Evolutionary conservation across 1,140 invertebrate species (phyloP), one percentile per base, ranked within the genome.

Genomic region (Polyergus mexicanus): DNA sequence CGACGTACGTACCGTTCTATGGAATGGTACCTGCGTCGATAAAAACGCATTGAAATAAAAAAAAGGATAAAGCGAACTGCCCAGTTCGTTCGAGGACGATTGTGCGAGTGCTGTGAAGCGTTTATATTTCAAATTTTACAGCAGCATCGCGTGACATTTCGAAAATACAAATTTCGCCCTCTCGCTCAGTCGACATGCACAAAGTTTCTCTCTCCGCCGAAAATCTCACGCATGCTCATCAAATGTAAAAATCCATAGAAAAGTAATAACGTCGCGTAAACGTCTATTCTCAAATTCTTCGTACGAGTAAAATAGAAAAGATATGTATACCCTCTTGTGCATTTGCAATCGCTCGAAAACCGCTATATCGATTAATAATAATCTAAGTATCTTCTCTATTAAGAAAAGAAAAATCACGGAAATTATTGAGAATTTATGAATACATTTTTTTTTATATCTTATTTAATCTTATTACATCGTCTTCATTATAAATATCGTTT

Each of bases 61-160:
- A 87, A 69, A 68, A 72, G 47, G 71, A 72, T 47, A 63, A 41
- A 41, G 16, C 47, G 62, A 86, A 86, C 76, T 54, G 54, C 41
- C 71, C 72, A 47, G 84, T 68, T 89, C 77, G 84, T 74, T 75
- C 41, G 75, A 81, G 78, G 54, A 41, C 76, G 83, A 89, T 84
- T 72, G 75, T 86, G 68, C 47, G 88, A 72, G 60, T 76, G 81
- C 74, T 74, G 69, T 71, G 88, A 56, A 84, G 83, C 88, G 85
- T 89, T 89, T 89, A 85, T 86, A 84, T 89, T 86, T 72, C 65
- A 74, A 85, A 86, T 89, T 89, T 89, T 69, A 41, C 75, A 84
- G 44, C 72, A 44, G 77, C 77, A 75, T 77, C 83, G 78, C 44
- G 78, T 83, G 85, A 86, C 86, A 62, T 89, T 84, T 80, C 35